phyloP scores from a whole-genome alignment of 2,888 invertebrate species.

The Eilema depressum region DNA sequence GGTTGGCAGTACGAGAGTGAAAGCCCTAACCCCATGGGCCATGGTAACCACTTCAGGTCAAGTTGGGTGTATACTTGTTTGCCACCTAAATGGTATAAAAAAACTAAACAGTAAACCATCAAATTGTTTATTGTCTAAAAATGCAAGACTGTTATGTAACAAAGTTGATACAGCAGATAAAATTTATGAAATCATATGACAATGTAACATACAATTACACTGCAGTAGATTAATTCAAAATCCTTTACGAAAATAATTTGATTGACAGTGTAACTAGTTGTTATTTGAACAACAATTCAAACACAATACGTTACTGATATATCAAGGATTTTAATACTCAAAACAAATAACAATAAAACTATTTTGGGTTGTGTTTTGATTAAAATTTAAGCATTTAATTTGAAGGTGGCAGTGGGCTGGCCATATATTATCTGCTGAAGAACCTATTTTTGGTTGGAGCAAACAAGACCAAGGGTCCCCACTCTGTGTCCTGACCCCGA shows the following conservation, averaged over 20 bases:
- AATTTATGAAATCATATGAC: not conserved
- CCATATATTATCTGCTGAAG: too few species aligned
- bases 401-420: too few species aligned
- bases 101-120: not conserved
- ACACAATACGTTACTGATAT: not conserved
- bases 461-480: too few species aligned
- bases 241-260: conserved; percentile 1
- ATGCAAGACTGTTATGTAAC: not conserved
- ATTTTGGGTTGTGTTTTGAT: not conserved
- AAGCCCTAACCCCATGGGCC: too few species aligned
- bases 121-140: not conserved
- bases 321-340: not conserved
- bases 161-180: not conserved
- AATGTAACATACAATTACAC: not conserved
- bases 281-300: conserved; percentile 1
- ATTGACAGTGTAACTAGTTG: not conserved
- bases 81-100: too few species aligned
- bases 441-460: too few species aligned
- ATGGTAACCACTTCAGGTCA: too few species aligned
- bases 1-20: too few species aligned
- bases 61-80: too few species aligned
- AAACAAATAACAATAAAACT: not conserved
- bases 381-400: not conserved
- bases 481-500: too few species aligned
- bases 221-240: not conserved